phyloP scores from a whole-genome alignment of 2,113 vertebrate genomes.

The Setophaga petechia region DNA sequence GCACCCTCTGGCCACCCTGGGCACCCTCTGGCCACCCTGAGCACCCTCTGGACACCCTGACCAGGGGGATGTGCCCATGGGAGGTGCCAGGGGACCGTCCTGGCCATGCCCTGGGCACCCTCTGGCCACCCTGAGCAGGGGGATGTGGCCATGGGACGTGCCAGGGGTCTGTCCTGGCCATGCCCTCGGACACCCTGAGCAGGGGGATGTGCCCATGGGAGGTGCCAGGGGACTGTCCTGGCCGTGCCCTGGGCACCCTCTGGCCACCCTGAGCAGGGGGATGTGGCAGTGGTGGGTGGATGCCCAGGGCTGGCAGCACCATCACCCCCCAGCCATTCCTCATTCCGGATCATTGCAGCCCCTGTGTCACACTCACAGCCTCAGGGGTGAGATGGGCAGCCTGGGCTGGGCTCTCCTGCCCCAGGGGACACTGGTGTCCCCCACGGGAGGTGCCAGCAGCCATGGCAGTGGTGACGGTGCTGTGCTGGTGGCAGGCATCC shows the following conservation, averaged over 20 bases:
- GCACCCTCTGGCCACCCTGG: accelerated
- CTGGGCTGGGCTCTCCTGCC: not conserved
- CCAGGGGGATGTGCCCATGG: not conserved
- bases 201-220: not conserved
- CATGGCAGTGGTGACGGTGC: accelerated
- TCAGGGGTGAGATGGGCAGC: accelerated
- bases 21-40: accelerated
- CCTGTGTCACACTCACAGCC: accelerated
- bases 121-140: no score
- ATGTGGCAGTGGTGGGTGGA: not conserved
- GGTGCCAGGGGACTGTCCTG: not conserved
- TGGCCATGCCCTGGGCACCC: no score
- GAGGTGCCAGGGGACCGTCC: no score
- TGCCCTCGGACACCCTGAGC: no score
- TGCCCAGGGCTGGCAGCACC: accelerated
- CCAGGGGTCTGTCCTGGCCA: no score
- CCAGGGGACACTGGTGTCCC: not conserved
- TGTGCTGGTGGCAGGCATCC: accelerated
- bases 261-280: accelerated
- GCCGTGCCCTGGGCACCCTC: accelerated
- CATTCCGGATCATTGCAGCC: not conserved
- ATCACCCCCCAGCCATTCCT: not conserved
- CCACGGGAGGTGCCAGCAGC: not conserved
- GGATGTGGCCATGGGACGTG: not conserved
- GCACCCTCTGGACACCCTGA: no score